A percentile compares a stretch with the other conserved stretches of the same genome.
phyloP scores from a whole-genome alignment of 2,113 vertebrate species.

The Prionailurus viverrinus region DNA sequence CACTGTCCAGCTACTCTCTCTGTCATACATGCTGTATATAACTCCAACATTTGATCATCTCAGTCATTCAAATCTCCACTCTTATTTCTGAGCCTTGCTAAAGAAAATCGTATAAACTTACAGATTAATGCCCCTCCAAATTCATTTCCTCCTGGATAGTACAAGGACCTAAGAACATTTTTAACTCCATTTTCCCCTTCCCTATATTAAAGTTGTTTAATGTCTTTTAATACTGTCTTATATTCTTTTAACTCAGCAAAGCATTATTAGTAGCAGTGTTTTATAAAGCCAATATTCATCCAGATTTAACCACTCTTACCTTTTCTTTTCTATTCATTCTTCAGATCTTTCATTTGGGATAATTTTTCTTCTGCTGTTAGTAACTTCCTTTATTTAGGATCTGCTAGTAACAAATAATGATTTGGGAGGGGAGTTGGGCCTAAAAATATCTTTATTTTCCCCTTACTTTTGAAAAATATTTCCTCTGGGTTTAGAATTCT shows the following conservation, averaged over 20 bases:
- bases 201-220: not conserved
- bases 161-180: not conserved
- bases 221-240: not conserved
- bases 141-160: not conserved
- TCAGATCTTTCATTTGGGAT: not conserved
- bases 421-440: not conserved
- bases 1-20: not conserved
- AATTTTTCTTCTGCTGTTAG: not conserved
- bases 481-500: not conserved
- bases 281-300: not conserved
- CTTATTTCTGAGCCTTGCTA: not conserved
- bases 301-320: not conserved
- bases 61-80: not conserved
- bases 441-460: not conserved
- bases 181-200: not conserved
- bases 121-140: not conserved
- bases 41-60: not conserved
- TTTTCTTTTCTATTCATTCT: not conserved
- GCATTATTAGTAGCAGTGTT: not conserved
- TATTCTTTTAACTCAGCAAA: not conserved
- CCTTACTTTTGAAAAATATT: not conserved
- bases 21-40: not conserved
- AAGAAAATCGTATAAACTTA: not conserved
- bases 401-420: not conserved
- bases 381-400: not conserved